Evolutionary conservation across 2,797 vertebrate genomes (phyloP), one percentile per base, ranked within the genome.

Genomic region (Masticophis lateralis): DNA sequence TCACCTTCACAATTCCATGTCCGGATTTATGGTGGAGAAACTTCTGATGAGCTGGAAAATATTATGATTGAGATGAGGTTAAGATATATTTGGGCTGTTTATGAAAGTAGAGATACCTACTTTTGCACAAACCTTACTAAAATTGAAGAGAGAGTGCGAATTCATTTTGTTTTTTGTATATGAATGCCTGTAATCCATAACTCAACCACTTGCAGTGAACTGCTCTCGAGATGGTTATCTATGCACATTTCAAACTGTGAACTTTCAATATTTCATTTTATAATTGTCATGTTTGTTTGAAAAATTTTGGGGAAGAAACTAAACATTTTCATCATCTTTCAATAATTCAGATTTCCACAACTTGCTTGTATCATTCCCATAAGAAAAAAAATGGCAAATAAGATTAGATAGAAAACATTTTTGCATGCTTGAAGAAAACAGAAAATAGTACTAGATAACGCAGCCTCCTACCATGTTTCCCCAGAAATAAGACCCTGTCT

Each of bases 31-130:
- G 97, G 97, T 92, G 97, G 90, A 7, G 97, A 98, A 18, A 97
- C 98, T 0, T 97, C 98, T 57, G 96, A 96, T 47, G 95, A 98
- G 7, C 96, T 99, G 79, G 98, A 98, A 96, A 97, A 98, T 94
- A 98, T 99, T 98, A 99, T 99, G 98, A 94, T 99, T 92, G 98
- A 99, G 95, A 99, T 99, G 99, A 98, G 99, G 99, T 99, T 95
- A 2, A 95, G 90, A 43, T 63, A 0, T 18, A 7, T 66, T 91
- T 57, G 86, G 0, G 6, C 2, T 0, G 0, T 2, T n/a, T 4
- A 2, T 0, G 5, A 32, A 9, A 18, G 53, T 47, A 13, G 3
- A 53, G 55, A 61, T 37, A 43, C 18, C 22, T 90, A 91, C 32
- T 5, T 86, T 91, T 1, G 25, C 16, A 9, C 27, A 25, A 53